phyloP scores from a whole-genome alignment of 2,113 vertebrate genomes.

The Rhodinocichla rosea region DNA sequence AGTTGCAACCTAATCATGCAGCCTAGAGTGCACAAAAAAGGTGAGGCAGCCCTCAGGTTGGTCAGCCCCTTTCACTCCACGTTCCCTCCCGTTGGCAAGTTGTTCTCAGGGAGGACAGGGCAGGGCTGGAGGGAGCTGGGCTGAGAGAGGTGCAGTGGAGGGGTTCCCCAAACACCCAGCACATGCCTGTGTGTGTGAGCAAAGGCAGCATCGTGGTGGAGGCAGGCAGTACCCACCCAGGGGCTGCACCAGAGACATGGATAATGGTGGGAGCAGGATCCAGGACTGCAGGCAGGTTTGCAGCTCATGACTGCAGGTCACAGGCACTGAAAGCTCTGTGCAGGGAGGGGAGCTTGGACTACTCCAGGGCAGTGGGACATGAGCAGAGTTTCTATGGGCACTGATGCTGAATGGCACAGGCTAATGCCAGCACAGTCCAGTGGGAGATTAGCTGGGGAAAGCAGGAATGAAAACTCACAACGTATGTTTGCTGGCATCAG shows the following conservation, averaged over 20 bases:
- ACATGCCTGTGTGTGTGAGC: rapidly evolving
- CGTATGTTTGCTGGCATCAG: rapidly evolving
- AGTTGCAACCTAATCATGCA: neutral
- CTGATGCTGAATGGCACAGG: neutral
- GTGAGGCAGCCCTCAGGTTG: neutral
- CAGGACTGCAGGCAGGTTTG: neutral
- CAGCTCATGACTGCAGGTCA: neutral
- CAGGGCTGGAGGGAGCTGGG: neutral
- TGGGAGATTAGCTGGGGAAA: neutral
- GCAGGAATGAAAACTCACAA: neutral
- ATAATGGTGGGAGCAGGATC: neutral
- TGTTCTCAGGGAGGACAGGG: neutral
- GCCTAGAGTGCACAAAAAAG: neutral
- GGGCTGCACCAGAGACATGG: neutral
- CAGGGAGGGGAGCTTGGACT: neutral
- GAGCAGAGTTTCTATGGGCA: neutral
- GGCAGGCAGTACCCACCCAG: neutral
- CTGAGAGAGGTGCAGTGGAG: neutral
- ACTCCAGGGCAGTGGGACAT: neutral
- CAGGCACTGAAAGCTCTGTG: neutral
- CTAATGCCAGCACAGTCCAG: neutral
- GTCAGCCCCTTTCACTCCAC: neutral
- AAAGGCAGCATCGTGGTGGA: neutral
- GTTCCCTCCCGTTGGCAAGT: rapidly evolving
- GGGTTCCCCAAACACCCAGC: neutral